Evolutionary conservation across 2,888 invertebrate genomes (phyloP), one percentile per base, ranked within the genome.

Genomic region (Noctuana brunneofusca): DNA sequence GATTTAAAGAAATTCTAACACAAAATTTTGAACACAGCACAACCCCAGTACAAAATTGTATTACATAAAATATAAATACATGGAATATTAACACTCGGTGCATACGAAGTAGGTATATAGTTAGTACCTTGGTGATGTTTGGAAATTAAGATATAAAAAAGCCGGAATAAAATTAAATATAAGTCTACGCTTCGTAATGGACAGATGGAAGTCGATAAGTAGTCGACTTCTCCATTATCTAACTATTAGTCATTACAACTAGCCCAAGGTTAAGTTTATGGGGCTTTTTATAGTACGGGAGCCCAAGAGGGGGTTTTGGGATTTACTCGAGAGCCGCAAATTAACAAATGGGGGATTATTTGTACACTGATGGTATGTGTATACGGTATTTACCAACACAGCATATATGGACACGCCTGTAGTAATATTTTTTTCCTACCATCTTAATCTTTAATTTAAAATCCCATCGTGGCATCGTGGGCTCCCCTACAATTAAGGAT

Each of bases 31-130:
- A 83, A 83, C 77, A 86, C 79, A 87, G 86, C 86, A 79, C 73
- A 81, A 79, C 79, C 79, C 78, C 76, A 80, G 80, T 76, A 81
- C 78, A 75, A 79, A 70, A 75, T 73, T 46, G 11, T 46, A 75
- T 66, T 41, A 27, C 38, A 50, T 43, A 68, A 69, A 66, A 69
- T 64, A 70, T 69, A 64, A 64, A 62, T 66, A 68, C 77, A 83
- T 79, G 81, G 80, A 81, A 84, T 60, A 60, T 80, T 75, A 85
- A 89, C 87, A 89, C 86, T 83, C 86, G 85, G 89, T 89, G 89
- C 89, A 81, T 75, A 75, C 69, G 71, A 72, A 70, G 59, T n/a
- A n/a, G n/a, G n/a, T 79, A 79, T 79, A 80, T 76, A 77, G 77
- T 84, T 86, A 89, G 86, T 87, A 89, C 84, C 84, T 82, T 79